Percentiles rank a stretch among this genome's conserved stretches.
Evolutionary conservation across 2,797 vertebrate genomes (phyloP).

Genomic region (Falco rusticolus): DNA sequence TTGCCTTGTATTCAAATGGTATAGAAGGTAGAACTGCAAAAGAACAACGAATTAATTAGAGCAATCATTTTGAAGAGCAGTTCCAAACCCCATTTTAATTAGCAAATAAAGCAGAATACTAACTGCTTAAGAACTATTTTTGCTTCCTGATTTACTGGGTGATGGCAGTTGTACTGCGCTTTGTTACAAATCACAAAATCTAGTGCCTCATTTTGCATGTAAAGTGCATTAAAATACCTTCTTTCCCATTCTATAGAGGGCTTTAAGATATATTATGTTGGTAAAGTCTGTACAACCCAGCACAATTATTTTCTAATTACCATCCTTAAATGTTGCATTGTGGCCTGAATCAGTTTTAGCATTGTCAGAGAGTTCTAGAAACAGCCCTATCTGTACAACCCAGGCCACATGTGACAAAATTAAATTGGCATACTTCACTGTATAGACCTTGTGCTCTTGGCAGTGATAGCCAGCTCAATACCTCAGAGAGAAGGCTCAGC

Average conservation of each 20-base stretch:
- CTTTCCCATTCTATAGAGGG: conserved; percentile 30
- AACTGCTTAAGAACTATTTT: conserved; percentile 59
- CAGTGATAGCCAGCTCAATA: conserved; percentile 58
- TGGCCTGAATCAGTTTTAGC: conserved; percentile 39
- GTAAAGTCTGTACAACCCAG: conserved; percentile 37
- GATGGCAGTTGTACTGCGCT: neutral
- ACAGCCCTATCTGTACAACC: conserved; percentile 65
- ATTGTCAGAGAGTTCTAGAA: conserved; percentile 56
- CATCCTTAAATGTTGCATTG: conserved; percentile 65
- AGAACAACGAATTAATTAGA: conserved; percentile 63
- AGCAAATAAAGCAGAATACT: conserved; percentile 59
- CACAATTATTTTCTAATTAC: conserved; percentile 71
- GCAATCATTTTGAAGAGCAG: conserved; percentile 56
- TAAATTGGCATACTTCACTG: conserved; percentile 76
- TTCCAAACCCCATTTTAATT: conserved; percentile 60
- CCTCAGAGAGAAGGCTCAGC: conserved; percentile 80
- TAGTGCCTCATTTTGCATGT: conserved; percentile 43
- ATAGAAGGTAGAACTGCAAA: conserved; percentile 3
- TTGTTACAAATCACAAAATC: conserved; percentile 58
- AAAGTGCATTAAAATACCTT: conserved; percentile 40
- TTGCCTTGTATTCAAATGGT: conserved; percentile 7
- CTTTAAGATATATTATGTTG: neutral
- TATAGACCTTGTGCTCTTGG: conserved; percentile 74
- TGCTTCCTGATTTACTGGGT: conserved; percentile 52
- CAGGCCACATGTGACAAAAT: conserved; percentile 75